Evolutionary conservation across 2,113 vertebrate species (phyloP), one percentile per base, ranked within the genome.

Genomic region (Buteo buteo): DNA sequence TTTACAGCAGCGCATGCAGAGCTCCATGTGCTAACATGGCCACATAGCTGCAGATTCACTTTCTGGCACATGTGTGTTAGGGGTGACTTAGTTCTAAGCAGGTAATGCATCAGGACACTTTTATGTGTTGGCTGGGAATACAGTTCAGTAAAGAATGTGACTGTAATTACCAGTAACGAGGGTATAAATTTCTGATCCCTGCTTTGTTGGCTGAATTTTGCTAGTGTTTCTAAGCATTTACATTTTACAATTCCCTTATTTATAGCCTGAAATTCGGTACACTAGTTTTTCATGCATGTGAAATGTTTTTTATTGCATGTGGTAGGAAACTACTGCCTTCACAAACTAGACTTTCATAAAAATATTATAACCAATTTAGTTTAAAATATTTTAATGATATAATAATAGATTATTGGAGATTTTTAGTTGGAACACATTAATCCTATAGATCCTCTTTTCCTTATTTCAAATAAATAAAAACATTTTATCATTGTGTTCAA

Each of bases 131-230:
- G 87, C 93, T 95, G 95, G 94, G 89, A 97, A 96, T 81, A 79
- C 66, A 34, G 72, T 66, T 97, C 94, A 90, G 82, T 87, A 91
- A 97, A 95, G 84, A 95, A 96, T 94, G 91, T 26, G 25, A 96
- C 72, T 82, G 94, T 96, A 97, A 96, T 98, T 98, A 95, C 96
- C 95, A 89, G 85, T 96, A 97, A 97, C 50, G 82, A 98, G 95
- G 92, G 93, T 89, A 97, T 97, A 97, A 96, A 97, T 96, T 94
- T 96, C 61, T 82, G 77, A 95, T 71, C 66, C 71, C 61, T 71
- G 95, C 91, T 95, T 94, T 95, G 82, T 86, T 94, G 85, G 69
- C 92, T 96, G 86, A 95, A 95, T 95, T 96, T 90, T 88, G 55
- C 94, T 89, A 54, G 84, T 62, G 66, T 86, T 96, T 96, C 94